Conservation (phyloP, 2,797 vertebrate species). For the Bufotes viridis region DNA sequence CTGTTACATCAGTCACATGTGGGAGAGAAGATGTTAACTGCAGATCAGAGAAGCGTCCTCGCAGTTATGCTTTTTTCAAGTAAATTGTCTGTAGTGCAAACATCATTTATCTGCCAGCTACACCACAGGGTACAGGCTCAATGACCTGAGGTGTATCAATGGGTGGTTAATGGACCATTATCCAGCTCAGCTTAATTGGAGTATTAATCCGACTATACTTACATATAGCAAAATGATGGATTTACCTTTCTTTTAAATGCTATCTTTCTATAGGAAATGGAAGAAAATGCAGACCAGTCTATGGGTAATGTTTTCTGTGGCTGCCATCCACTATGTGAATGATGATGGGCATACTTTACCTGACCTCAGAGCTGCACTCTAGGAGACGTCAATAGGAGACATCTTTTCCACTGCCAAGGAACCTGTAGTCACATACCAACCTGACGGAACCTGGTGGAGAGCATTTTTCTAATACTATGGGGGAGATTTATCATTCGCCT, state of each 20-base stretch:
- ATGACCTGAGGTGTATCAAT: conserved; percentile 70
- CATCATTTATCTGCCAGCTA: conserved; percentile 61
- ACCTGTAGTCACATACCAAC: too few species aligned
- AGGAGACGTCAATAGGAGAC: background rate
- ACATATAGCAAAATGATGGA: conserved; percentile 69
- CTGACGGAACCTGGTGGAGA: background rate
- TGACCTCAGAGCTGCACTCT: background rate
- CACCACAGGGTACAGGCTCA: conserved; percentile 60
- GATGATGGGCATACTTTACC: background rate
- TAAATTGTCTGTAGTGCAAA: conserved; percentile 55
- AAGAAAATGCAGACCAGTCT: background rate
- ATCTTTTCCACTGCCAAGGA: background rate
- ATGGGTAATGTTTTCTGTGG: background rate
- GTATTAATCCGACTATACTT: conserved; percentile 70
- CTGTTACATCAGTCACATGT: background rate
- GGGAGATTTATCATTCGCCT: too few species aligned
- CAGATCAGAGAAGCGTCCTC: conserved; percentile 21
- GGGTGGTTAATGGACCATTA: conserved; percentile 73
- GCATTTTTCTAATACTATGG: background rate
- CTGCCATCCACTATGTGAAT: background rate
- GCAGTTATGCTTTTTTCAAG: conserved; percentile 14
- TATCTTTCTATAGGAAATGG: background rate
- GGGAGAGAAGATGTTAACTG: conserved; percentile 28
- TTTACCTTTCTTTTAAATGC: conserved; percentile 37
- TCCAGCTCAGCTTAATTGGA: conserved; percentile 71